Evolutionary conservation across 35 echinoderm and acorn worm species (phyloP), one percentile per base, ranked within the genome.

Genomic region (Amphiura filiformis): DNA sequence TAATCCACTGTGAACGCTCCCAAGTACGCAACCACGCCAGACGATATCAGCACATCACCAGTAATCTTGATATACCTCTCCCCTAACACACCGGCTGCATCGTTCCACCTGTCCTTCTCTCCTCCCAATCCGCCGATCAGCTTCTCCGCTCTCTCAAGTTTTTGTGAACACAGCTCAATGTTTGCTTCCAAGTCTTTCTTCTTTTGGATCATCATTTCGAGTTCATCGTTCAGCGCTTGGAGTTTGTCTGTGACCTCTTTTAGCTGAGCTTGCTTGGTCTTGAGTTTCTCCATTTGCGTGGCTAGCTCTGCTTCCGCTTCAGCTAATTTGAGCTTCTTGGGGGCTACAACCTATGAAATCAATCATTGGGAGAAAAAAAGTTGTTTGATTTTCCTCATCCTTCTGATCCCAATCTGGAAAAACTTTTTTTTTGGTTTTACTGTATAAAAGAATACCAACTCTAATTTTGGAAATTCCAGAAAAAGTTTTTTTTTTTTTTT

Each of bases 161-260:
- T 99, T 87, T 95, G 90, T 13, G 96, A 99, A 75, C 96, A 99
- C 38, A 99, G 87, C 57, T 94, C 96, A 75, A 99, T 99, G 81
- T 99, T 99, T 1, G 85, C 93, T 76, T 99, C 96, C 47, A 99
- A 75, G 13, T 99, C 96, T 65, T 95, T 92, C 93, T 99, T 99
- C 90, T 99, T 98, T 38, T 82, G 34, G 7, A 99, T 87, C 96
- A 94, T 99, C 47, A 80, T 84, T 22, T 99, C 96, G 18, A 98
- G 90, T 36, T 99, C 82, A 47, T 99, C 96, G 36, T 99, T 94
- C 20, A 95, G 84, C 37, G 90, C 88, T 76, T 99, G 90, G 34
- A 95, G 84, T 83, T 95, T 99, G 86, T 99, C 93, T 0, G 93
- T 90, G 31, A 94, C 90, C 47, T 94, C 93, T 81, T 99, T 99